These are phyloP conservation scores for Nephrotoma flavescens DNA, from an alignment of 2,888 invertebrate species.

Conservation along the genomic window DNA sequence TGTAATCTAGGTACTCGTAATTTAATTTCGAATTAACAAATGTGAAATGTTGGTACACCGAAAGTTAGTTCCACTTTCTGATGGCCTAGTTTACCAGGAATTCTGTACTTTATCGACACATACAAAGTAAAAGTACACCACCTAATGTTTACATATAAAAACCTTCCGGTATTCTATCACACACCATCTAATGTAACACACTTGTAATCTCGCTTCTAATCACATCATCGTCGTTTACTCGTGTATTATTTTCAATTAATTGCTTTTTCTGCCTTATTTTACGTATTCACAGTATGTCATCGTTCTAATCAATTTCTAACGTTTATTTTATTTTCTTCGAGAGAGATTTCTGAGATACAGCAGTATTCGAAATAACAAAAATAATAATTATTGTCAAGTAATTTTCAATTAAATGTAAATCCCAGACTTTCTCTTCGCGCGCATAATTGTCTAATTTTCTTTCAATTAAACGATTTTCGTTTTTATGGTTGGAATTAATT, in stretches of 20 bases:
- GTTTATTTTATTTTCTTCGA: not conserved
- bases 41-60: no score
- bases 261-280: not conserved
- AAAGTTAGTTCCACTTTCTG: no score
- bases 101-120: not conserved
- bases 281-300: not conserved
- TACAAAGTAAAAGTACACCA: not conserved
- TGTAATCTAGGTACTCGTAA: no score
- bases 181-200: not conserved
- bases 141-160: no score
- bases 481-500: not conserved
- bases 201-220: not conserved
- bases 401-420: not conserved
- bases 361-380: not conserved
- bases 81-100: no score
- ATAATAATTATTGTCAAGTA: not conserved
- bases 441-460: not conserved
- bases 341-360: not conserved
- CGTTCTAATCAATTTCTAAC: not conserved
- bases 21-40: no score
- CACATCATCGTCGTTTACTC: not conserved
- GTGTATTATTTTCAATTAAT: not conserved
- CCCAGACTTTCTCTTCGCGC: not conserved
- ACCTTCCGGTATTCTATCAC: not conserved
- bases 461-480: not conserved